Base-by-base conservation (phyloP, 1,140 invertebrate species). In the Maniola jurtina region DNA sequence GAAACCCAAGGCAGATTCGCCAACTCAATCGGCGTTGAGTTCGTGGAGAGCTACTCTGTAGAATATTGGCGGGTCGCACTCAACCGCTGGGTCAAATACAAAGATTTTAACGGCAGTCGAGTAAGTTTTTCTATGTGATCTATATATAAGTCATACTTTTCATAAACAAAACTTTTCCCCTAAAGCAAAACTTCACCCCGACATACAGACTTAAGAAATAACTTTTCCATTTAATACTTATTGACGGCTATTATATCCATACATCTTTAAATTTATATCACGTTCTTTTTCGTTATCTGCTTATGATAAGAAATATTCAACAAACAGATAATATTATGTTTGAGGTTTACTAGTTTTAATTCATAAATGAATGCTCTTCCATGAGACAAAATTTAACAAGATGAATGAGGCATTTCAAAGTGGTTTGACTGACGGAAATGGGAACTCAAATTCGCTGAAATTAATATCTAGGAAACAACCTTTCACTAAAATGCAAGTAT, bases 1-100 rank as follows among this genome's bases (percentile, higher is more conserved):
- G 96, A 97, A 77, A 97, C 97, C 0, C 98, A 99, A 79, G 98
- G 98, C 7, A 93, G 98, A 38, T 98, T 98, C 83, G 97, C 97
- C 1, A 98, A 98, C 84, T 97, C 97, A n/a, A 94, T 97, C 67
- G 98, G 97, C 13, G 94, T 95, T 50, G 98, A 99, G 83, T 99
- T 95, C 79, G 95, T 96, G 0, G 96, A 97, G 77, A 92, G 94
- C 33, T 98, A 97, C 84, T 92, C 94, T 33, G 89, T 99, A 0
- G 97, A 98, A 79, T 99, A 98, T 84, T 96, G 95, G 94, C 88
- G 96, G 10, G 90, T 93, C 13, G 89, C 93, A 0, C 81, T 95
- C 8, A 92, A 91, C 16, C 92, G 93, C 59, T 98, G 96, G 96
- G 92, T 95, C 63, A 92, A 94, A 62, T 97, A 97, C 86, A 95